Percentiles rank a stretch among this genome's conserved stretches.
Evolutionary conservation across 2,113 vertebrate species (phyloP).

Genomic region (Dissostichus mawsoni): DNA sequence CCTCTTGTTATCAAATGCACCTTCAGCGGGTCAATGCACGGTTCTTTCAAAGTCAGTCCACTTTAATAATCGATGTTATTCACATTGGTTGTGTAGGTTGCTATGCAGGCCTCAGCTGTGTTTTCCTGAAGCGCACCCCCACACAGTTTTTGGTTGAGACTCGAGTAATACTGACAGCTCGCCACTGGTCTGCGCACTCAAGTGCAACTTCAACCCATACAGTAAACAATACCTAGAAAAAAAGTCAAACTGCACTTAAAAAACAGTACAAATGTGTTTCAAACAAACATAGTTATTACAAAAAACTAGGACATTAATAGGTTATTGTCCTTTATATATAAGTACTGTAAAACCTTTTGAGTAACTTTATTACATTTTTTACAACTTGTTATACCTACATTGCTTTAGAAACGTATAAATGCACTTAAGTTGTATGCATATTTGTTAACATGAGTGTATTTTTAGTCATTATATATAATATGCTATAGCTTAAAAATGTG

Average conservation of each 20-base stretch:
- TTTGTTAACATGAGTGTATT: not conserved
- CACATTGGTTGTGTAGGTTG: not conserved
- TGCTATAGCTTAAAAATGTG: not conserved
- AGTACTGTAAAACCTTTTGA: not conserved
- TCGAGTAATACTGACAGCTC: slow-evolving; percentile 53
- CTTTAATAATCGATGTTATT: not conserved
- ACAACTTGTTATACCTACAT: not conserved
- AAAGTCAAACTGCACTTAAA: not conserved
- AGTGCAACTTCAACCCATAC: slow-evolving; percentile 36
- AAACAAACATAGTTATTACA: too few relatives aligned
- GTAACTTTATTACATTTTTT: not conserved
- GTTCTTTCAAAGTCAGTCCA: not conserved
- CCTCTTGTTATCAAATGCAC: not conserved
- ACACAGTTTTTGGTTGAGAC: slow-evolving; percentile 51
- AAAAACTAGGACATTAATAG: too few relatives aligned
- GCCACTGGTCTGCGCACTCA: slow-evolving; percentile 60
- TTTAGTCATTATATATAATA: not conserved
- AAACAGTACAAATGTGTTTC: not conserved
- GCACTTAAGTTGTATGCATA: not conserved
- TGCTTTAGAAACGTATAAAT: not conserved
- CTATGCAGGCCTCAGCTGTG: slow-evolving; percentile 49
- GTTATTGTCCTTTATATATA: not conserved
- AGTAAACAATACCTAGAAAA: not conserved
- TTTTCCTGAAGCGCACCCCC: slow-evolving; percentile 42
- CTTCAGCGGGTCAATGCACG: not conserved